Evolutionary conservation across 2,888 invertebrate species (phyloP).

Genomic region (Lepeophtheirus nordmannii): DNA sequence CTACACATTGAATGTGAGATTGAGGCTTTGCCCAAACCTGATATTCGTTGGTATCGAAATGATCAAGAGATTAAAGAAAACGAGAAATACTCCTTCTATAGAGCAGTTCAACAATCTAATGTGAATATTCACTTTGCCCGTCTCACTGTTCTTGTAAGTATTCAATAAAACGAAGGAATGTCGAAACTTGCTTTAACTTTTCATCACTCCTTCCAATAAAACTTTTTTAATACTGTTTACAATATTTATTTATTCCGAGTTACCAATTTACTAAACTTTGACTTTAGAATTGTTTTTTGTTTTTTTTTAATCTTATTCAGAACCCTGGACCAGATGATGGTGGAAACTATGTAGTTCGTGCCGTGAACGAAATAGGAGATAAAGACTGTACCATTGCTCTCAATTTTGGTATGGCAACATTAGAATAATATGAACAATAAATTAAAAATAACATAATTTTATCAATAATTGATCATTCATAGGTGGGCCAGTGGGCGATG

Average conservation of each 20-base stretch:
- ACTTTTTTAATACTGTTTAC: no score
- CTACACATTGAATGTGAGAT: constrained; percentile 24
- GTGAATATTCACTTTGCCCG: constrained; percentile 22
- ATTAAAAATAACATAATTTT: neutral
- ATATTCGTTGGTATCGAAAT: constrained; percentile 14
- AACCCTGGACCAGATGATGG: constrained; percentile 15
- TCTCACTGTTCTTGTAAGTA: constrained; percentile 18
- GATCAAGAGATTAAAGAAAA: constrained; percentile 8
- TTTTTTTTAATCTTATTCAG: no score
- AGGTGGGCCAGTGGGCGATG: constrained; percentile 4
- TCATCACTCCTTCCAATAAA: no score
- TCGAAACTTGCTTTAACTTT: no score
- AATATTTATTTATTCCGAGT: no score
- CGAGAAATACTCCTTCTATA: constrained; percentile 19
- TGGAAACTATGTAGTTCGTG: constrained; percentile 21
- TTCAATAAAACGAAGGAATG: no score
- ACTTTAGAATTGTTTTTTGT: neutral
- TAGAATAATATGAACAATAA: neutral
- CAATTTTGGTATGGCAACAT: neutral
- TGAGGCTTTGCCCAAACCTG: constrained; percentile 21
- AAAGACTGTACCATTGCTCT: constrained; percentile 24
- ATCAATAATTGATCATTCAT: neutral
- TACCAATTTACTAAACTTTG: no score
- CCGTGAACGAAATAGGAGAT: constrained; percentile 19
- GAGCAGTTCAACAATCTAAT: constrained; percentile 18